A percentile compares a stretch with the other conserved stretches of the same genome.
phyloP scores from a whole-genome alignment of 2,888 invertebrate species.

The Clivina fossor region DNA sequence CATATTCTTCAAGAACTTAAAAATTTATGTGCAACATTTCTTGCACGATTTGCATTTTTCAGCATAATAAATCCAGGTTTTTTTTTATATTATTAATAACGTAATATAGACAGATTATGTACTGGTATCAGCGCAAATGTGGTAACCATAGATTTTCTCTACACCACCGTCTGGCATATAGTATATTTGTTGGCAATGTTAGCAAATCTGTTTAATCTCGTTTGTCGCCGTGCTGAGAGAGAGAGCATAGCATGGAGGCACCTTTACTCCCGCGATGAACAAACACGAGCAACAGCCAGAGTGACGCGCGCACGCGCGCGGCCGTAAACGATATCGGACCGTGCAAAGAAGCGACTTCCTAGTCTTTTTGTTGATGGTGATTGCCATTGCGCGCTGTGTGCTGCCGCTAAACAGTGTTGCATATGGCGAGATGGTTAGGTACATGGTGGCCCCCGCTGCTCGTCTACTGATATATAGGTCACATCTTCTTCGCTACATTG shows the following conservation, averaged over 20 bases:
- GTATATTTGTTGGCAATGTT: constrained; percentile 25
- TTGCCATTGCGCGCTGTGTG: no score
- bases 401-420: no score
- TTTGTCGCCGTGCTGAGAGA: constrained; percentile 9
- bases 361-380: constrained; percentile 14
- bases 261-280: no score
- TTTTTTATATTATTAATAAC: constrained; percentile 21
- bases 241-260: no score
- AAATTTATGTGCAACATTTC: constrained; percentile 14
- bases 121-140: no score
- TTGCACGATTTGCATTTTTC: neutral
- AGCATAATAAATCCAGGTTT: constrained; percentile 11
- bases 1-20: constrained; percentile 16
- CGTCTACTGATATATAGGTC: constrained; percentile 25
- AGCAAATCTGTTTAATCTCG: constrained; percentile 26
- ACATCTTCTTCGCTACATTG: constrained; percentile 26
- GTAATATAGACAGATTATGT: no score
- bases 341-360: constrained; percentile 24
- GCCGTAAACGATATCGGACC: neutral
- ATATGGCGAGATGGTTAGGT: neutral
- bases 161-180: no score
- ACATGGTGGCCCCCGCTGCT: constrained; percentile 25
- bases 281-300: no score
- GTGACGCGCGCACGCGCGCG: neutral
- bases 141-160: no score